Percentiles rank a stretch among this genome's conserved stretches.
Conservation (phyloP, 2,888 invertebrate species). For the Oscheius sp. region DNA sequence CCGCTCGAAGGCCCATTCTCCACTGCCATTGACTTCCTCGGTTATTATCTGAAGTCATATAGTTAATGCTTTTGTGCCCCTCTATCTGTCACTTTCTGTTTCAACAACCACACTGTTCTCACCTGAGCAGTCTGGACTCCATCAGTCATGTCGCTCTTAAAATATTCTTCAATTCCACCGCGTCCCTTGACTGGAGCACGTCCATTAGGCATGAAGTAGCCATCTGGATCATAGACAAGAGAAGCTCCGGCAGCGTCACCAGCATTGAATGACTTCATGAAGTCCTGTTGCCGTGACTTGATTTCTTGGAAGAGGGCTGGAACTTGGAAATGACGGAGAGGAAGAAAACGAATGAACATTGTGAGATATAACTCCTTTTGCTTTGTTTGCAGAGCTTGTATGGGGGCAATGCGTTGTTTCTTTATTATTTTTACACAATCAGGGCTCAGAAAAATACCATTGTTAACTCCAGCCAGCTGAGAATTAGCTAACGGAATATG, state of each 20-base stretch:
- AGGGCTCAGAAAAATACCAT: conserved; percentile 49
- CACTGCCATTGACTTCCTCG: conserved; percentile 73
- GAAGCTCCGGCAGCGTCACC: conserved; percentile 67
- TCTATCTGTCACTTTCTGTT: not conserved
- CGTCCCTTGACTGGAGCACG: conserved; percentile 71
- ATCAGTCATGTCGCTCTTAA: conserved; percentile 73
- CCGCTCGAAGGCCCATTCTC: conserved; percentile 73
- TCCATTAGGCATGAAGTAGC: conserved; percentile 73
- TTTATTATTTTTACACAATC: too few relatives aligned
- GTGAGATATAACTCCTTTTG: not conserved
- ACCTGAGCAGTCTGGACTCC: conserved; percentile 71
- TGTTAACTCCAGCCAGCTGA: conserved; percentile 65
- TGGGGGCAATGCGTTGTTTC: too few relatives aligned
- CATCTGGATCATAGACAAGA: conserved; percentile 71
- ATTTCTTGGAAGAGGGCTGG: conserved; percentile 73
- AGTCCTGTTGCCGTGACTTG: conserved; percentile 72
- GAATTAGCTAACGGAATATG: conserved; percentile 69
- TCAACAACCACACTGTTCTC: not conserved
- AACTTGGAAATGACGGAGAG: conserved; percentile 35
- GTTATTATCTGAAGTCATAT: conserved; percentile 67
- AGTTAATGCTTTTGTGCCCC: not conserved
- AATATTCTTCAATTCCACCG: conserved; percentile 71
- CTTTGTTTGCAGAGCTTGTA: too few relatives aligned
- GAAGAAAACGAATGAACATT: not conserved
- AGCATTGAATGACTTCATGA: conserved; percentile 72